These are phyloP conservation scores for Drosophila fungiperda DNA, from an alignment of 2,888 invertebrate genomes.

Conservation along the genomic window DNA sequence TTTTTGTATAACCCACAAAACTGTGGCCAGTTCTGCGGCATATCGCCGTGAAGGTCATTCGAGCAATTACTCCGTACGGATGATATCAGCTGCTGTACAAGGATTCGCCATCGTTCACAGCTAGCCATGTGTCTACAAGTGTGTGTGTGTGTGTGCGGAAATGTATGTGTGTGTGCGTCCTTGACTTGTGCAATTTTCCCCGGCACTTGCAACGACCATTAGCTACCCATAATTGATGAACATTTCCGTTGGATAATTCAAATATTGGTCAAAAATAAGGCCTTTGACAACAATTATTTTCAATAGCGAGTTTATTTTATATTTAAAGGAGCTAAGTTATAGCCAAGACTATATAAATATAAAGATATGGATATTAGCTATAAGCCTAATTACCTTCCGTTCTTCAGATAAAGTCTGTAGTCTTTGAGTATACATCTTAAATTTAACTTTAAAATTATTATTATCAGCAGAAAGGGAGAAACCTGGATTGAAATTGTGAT, in stretches of 20 bases:
- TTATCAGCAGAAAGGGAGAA: background rate
- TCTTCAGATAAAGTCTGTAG: background rate
- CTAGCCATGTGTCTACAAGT: background rate
- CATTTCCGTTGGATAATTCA: background rate
- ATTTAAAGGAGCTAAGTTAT: background rate
- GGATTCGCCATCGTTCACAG: constrained; percentile 40
- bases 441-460: background rate
- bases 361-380: background rate
- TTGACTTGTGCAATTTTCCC: constrained; percentile 68
- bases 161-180: constrained; percentile 43
- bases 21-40: constrained; percentile 67
- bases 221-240: constrained; percentile 8
- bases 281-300: background rate
- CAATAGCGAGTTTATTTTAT: background rate
- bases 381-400: background rate
- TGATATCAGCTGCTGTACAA: constrained; percentile 51
- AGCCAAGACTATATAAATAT: background rate
- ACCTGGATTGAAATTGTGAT: background rate
- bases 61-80: constrained; percentile 63
- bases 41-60: constrained; percentile 70
- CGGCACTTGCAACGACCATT: constrained; percentile 15
- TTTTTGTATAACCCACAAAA: constrained; percentile 65
- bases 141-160: constrained; percentile 13
- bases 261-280: background rate
- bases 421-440: background rate